Evolutionary conservation across 2,113 vertebrate species (phyloP).

Genomic region (Boulengerochromis microlepis): DNA sequence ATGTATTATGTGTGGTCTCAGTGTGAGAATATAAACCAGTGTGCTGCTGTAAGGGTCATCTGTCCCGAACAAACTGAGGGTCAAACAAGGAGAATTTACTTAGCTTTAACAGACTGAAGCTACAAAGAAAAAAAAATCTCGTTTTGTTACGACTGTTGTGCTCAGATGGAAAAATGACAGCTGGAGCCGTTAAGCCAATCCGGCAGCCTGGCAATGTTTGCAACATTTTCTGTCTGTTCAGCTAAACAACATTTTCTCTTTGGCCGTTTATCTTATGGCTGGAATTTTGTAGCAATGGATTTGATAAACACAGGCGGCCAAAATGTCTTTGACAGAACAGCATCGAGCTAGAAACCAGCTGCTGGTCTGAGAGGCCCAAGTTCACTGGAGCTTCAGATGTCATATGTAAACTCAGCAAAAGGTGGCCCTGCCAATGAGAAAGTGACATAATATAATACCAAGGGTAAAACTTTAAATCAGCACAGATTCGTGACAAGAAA

Average conservation of each 20-base stretch:
- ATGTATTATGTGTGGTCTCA: neutral
- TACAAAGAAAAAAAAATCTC: neutral
- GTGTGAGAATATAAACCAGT: neutral
- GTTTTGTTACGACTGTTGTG: neutral
- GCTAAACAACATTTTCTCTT: slow-evolving; percentile 34
- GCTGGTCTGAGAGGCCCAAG: neutral
- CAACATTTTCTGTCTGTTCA: slow-evolving; percentile 4
- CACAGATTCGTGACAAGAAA: neutral
- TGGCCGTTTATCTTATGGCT: slow-evolving; percentile 25
- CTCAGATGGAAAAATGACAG: neutral
- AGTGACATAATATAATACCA: neutral
- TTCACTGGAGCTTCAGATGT: neutral
- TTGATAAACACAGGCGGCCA: slow-evolving; percentile 28
- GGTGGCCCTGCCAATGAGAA: neutral
- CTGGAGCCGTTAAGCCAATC: neutral
- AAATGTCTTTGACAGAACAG: slow-evolving; percentile 31
- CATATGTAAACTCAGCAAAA: neutral
- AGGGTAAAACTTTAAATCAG: neutral
- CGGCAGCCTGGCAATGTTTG: neutral
- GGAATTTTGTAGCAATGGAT: slow-evolving; percentile 37
- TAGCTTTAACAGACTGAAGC: neutral
- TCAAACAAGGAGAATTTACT: slow-evolving; percentile 16
- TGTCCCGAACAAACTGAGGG: neutral
- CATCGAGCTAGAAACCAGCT: slow-evolving; percentile 22
- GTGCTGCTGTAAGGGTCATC: neutral